Evolutionary conservation across 2,113 vertebrate genomes (phyloP).

Genomic region (Oceanodroma tethys): DNA sequence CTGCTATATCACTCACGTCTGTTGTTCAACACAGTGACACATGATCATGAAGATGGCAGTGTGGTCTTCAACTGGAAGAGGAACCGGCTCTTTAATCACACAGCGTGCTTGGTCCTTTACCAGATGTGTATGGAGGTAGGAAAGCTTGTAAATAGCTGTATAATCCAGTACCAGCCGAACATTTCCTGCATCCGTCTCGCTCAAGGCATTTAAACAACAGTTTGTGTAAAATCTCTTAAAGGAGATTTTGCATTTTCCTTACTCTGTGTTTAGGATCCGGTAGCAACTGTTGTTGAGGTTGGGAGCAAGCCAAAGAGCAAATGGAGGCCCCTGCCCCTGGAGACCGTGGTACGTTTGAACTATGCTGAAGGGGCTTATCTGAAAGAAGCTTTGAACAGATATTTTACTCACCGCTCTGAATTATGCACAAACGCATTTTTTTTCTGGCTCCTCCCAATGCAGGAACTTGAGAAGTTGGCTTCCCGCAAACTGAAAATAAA

Average conservation of each 20-base stretch:
- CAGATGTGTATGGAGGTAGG: constrained; percentile 97
- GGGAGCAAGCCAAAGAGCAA: constrained; percentile 94
- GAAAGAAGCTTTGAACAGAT: background rate
- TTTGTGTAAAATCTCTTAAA: background rate
- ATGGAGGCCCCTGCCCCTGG: constrained; percentile 93
- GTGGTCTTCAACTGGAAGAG: constrained; percentile 96
- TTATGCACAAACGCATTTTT: background rate
- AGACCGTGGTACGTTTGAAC: constrained; percentile 90
- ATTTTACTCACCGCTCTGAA: background rate
- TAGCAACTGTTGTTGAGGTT: constrained; percentile 88
- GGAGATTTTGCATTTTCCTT: constrained; percentile 2
- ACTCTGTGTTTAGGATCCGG: constrained; percentile 81
- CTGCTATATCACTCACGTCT: background rate
- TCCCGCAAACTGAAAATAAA: constrained; percentile 93
- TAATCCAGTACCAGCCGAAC: background rate
- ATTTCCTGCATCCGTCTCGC: background rate
- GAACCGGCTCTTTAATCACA: constrained; percentile 93
- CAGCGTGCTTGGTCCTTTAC: constrained; percentile 93
- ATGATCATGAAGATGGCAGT: constrained; percentile 80
- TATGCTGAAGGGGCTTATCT: background rate
- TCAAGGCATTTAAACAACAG: background rate
- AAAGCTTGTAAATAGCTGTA: background rate
- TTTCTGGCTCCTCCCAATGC: background rate
- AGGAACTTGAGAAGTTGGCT: constrained; percentile 96
- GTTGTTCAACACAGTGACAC: constrained; percentile 79